Evolutionary conservation across 2,113 vertebrate genomes (phyloP).

Genomic region (Pantherophis guttatus): DNA sequence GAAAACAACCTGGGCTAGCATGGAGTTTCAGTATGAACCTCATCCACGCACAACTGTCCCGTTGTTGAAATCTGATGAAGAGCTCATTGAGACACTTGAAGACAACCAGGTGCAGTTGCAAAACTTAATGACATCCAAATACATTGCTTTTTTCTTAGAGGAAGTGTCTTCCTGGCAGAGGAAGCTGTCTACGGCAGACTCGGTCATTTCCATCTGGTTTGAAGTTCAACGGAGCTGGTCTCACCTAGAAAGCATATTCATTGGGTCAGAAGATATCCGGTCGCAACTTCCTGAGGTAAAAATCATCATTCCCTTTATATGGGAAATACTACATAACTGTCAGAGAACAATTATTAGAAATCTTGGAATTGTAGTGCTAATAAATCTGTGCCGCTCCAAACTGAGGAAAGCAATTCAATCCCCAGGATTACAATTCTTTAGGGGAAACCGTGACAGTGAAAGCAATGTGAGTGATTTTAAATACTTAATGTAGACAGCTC

Average conservation of each 20-base stretch:
- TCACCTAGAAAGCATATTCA: conserved; percentile 95
- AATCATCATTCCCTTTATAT: accelerated
- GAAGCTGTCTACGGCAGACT: conserved; percentile 80
- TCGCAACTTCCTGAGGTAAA: conserved; percentile 89
- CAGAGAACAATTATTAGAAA: accelerated
- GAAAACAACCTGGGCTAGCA: conserved; percentile 76
- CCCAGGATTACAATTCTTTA: neutral
- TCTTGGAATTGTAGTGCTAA: neutral
- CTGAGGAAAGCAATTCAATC: neutral
- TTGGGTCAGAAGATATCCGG: conserved; percentile 91
- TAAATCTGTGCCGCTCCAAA: neutral
- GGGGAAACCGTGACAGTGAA: neutral
- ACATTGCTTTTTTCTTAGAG: conserved; percentile 87
- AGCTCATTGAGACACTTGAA: conserved; percentile 88
- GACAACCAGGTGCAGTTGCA: conserved; percentile 97
- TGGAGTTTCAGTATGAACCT: conserved; percentile 86
- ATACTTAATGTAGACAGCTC: neutral
- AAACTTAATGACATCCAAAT: conserved; percentile 88
- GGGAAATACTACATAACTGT: accelerated
- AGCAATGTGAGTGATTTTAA: neutral
- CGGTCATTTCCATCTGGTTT: conserved; percentile 87
- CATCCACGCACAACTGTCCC: conserved; percentile 76
- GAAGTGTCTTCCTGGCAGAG: conserved; percentile 90
- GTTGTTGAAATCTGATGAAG: conserved; percentile 79
- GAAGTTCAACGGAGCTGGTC: conserved; percentile 90